Conservation (phyloP, 1,140 invertebrate genomes). For the Drosophila nigrodunni region DNA sequence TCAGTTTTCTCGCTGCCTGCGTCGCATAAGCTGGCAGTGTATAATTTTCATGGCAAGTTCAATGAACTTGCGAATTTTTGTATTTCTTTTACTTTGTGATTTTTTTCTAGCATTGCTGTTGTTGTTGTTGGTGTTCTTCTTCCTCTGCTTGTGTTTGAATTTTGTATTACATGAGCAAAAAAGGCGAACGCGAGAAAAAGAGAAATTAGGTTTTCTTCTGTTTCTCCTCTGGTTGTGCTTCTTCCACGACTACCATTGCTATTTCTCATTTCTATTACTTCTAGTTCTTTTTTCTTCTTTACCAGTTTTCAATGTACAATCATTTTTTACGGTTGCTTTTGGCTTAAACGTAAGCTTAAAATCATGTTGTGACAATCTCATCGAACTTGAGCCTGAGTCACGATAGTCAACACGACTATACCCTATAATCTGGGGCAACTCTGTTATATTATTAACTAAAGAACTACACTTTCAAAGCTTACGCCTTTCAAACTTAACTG, state of each 20-base stretch:
- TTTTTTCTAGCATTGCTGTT: conserved; percentile 29
- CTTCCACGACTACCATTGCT: conserved; percentile 2
- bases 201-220: conserved; percentile 63
- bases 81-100: conserved; percentile 35
- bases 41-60: conserved; percentile 83
- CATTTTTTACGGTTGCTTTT: conserved; percentile 7
- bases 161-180: conserved; percentile 37
- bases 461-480: too few relatives aligned
- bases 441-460: too few relatives aligned
- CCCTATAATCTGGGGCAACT: background rate
- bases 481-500: too few relatives aligned
- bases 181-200: conserved; percentile 46
- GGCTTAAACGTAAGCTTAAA: conserved; percentile 3
- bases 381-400: background rate
- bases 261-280: background rate
- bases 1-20: conserved; percentile 55
- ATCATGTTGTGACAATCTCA: conserved; percentile 3
- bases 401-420: background rate
- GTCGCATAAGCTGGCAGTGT: conserved; percentile 53
- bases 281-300: conserved; percentile 22
- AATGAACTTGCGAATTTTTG: conserved; percentile 81
- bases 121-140: conserved; percentile 41
- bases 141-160: conserved; percentile 44
- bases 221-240: background rate
- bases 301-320: conserved; percentile 36